These are phyloP conservation scores for Origma solitaria DNA, from an alignment of 2,113 vertebrate species.

Conservation along the genomic window DNA sequence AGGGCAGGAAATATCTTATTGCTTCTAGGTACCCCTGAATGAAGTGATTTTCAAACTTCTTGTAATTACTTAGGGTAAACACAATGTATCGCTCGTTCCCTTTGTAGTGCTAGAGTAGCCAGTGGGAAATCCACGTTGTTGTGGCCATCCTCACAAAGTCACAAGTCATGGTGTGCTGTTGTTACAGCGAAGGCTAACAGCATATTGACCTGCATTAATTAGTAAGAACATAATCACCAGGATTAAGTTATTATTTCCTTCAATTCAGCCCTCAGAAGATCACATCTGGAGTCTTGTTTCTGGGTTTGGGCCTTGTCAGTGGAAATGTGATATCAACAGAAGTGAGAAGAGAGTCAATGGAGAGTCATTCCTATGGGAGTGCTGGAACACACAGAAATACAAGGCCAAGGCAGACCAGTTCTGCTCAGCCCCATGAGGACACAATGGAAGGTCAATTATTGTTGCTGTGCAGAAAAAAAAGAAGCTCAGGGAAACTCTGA, in stretches of 20 bases:
- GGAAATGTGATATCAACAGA: neutral
- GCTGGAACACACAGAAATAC: neutral
- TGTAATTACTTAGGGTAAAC: neutral
- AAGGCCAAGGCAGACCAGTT: neutral
- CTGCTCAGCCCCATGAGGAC: neutral
- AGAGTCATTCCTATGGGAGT: neutral
- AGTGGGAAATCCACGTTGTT: neutral
- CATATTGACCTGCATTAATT: neutral
- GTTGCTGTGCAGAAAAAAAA: neutral
- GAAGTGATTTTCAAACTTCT: neutral
- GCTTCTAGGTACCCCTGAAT: neutral
- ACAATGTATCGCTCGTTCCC: neutral
- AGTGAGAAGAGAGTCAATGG: neutral
- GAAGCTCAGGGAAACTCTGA: neutral
- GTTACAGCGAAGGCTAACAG: neutral
- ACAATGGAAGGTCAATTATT: neutral
- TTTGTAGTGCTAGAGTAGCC: neutral
- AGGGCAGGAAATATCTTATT: neutral
- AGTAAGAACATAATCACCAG: neutral
- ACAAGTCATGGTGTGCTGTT: neutral
- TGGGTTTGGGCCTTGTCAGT: neutral
- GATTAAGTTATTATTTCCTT: neutral
- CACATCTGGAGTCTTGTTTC: neutral
- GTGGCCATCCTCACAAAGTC: neutral
- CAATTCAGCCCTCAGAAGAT: neutral